Conservation (phyloP, 1,140 invertebrate species). For the Tetramorium simillimum region DNA sequence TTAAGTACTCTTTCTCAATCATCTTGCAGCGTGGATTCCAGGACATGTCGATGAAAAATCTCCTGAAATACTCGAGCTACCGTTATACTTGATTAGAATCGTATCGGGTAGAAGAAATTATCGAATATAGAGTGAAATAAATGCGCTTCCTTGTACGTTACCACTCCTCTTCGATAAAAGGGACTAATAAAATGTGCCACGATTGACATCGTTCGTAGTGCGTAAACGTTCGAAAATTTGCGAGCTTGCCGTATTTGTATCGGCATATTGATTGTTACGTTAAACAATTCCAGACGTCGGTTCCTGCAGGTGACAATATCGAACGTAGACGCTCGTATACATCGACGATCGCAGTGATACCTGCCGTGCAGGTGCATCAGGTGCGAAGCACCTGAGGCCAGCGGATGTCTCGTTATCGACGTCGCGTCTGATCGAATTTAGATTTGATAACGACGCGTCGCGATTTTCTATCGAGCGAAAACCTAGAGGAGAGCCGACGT, state of each 20-base stretch:
- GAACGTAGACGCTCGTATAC: background rate
- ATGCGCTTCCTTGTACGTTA: background rate
- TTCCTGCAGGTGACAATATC: slow-evolving; percentile 48
- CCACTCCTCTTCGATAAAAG: background rate
- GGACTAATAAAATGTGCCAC: background rate
- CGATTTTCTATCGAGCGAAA: background rate
- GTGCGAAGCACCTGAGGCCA: slow-evolving; percentile 36
- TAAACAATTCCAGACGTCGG: background rate
- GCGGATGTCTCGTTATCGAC: slow-evolving; percentile 8
- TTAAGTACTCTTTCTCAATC: background rate
- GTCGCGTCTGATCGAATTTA: slow-evolving; percentile 30
- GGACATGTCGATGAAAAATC: background rate
- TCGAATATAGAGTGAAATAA: background rate
- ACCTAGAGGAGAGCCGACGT: no score
- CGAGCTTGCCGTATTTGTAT: background rate
- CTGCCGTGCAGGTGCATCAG: slow-evolving; percentile 50
- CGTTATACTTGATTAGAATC: background rate
- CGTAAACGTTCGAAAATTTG: background rate
- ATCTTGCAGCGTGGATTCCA: background rate
- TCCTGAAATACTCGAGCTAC: background rate
- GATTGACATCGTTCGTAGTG: background rate
- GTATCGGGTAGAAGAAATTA: background rate
- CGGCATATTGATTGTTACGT: background rate
- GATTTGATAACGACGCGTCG: background rate
- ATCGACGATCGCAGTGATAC: slow-evolving; percentile 53